Base-by-base conservation (phyloP, 2,797 vertebrate species). In the Meda fulgida region DNA sequence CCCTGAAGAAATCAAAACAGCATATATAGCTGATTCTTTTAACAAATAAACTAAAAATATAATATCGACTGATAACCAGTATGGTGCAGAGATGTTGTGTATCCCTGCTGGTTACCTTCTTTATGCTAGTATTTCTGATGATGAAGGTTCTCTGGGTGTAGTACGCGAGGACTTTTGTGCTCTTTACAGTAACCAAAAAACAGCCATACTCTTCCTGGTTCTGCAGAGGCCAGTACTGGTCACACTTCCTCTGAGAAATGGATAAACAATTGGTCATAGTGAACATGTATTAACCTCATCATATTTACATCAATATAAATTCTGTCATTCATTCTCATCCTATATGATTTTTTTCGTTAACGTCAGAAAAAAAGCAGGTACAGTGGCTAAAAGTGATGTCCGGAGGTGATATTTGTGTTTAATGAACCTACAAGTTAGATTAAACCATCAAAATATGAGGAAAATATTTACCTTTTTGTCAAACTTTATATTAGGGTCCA, bases 161-260 rank as follows among this genome's bases (percentile, higher is more conserved):
- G 93, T 96, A 96, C 26, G 98, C 97, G 73, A 97, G 92, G 46
- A 93, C 92, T 60, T 94, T 93, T 80, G 94, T 95, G 89, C 92
- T 97, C 90, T 96, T 98, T 89, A 97, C 91, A 46, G 96, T 96
- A 90, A 99, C 96, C 91, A 98, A 91, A 89, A 97, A 96, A 86
- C 94, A 92, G 58, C 97, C 97, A 67, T 97, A 99, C 87, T 98
- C 97, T 92, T 99, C 97, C 90, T 96, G 97, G n/a, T 92, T 95
- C 90, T 99, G 97, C 0, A 91, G 75, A 21, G 98, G 98, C 98
- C 98, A 99, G 89, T 99, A 99, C 89, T 98, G 98, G 89, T 99
- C 97, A 95, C 98, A 99, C 91, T 99, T 99, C 91, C 96, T 97
- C 98, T 99, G 92, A 72, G 85, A 91, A 81, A 89, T 36, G 88